These are phyloP conservation scores for Congeria kusceri DNA, from an alignment of 2,888 invertebrate genomes.

Conservation along the genomic window DNA sequence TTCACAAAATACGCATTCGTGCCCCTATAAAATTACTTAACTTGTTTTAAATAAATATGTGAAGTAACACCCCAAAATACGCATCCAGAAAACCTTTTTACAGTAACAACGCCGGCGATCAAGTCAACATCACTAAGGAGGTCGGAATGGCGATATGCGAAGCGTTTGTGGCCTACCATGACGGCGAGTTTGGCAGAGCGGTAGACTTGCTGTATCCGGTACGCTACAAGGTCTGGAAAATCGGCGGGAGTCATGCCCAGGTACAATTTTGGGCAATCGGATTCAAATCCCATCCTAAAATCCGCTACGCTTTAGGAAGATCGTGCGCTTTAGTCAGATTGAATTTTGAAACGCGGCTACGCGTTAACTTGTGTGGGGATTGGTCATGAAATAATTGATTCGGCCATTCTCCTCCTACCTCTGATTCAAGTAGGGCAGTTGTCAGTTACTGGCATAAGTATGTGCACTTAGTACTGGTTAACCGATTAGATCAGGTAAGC, in stretches of 20 bases:
- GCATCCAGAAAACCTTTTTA: neutral
- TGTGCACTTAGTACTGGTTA: no score
- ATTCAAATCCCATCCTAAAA: no score
- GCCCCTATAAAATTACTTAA: neutral
- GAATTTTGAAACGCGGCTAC: no score
- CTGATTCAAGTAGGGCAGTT: no score
- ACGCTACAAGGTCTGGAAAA: constrained; percentile 81
- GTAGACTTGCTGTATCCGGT: constrained; percentile 83
- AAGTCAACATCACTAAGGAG: constrained; percentile 66
- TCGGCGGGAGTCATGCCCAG: constrained; percentile 86
- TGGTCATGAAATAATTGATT: no score
- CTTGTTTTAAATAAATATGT: neutral
- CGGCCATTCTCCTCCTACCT: no score
- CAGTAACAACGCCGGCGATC: constrained; percentile 40
- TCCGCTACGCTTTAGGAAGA: no score
- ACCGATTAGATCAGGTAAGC: no score
- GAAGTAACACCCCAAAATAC: neutral
- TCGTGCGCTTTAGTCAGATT: no score
- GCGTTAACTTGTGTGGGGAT: no score
- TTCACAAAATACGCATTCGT: no score
- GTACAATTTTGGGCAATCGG: constrained; percentile 71
- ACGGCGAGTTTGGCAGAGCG: constrained; percentile 81
- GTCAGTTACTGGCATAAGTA: no score
- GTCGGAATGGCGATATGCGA: constrained; percentile 81
- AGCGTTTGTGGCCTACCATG: constrained; percentile 83